These are phyloP conservation scores for Athalia cordata DNA, from an alignment of 2,888 invertebrate species.

Conservation along the genomic window DNA sequence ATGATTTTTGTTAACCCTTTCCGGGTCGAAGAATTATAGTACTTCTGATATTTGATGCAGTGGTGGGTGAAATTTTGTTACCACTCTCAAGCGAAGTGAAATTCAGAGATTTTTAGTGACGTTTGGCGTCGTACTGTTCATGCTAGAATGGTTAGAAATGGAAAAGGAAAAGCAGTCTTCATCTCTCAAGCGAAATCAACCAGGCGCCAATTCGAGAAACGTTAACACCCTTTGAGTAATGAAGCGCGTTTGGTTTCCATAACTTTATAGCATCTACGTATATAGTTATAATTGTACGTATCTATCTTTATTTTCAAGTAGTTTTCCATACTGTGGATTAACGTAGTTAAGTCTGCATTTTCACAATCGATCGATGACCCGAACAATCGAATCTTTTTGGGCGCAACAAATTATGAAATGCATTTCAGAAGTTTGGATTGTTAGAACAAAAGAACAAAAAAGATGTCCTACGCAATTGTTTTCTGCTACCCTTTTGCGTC, in stretches of 20 bases:
- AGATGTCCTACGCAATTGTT: too few species aligned
- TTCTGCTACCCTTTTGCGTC: too few species aligned
- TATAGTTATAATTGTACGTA: not conserved
- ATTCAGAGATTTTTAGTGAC: constrained; percentile 33
- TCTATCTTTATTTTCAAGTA: not conserved
- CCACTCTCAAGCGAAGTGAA: constrained; percentile 21
- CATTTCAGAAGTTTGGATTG: too few species aligned
- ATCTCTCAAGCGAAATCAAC: constrained; percentile 65
- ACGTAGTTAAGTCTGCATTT: too few species aligned
- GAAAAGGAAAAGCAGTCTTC: constrained; percentile 57
- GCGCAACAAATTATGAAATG: too few species aligned
- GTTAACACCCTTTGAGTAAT: constrained; percentile 72
- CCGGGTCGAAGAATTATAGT: not conserved
- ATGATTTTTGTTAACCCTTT: too few species aligned
- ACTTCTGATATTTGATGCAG: constrained; percentile 24
- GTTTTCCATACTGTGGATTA: too few species aligned
- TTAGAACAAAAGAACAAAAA: too few species aligned
- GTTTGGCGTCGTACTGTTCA: constrained; percentile 45
- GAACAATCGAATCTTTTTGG: too few species aligned
- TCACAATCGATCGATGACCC: too few species aligned
- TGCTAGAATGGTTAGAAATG: constrained; percentile 35
- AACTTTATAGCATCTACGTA: not conserved
- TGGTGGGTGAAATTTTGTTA: constrained; percentile 42
- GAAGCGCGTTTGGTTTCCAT: constrained; percentile 60
- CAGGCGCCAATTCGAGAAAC: constrained; percentile 67